These are phyloP conservation scores for Serilophus lunatus DNA, from an alignment of 2,113 vertebrate species.

Conservation along the genomic window DNA sequence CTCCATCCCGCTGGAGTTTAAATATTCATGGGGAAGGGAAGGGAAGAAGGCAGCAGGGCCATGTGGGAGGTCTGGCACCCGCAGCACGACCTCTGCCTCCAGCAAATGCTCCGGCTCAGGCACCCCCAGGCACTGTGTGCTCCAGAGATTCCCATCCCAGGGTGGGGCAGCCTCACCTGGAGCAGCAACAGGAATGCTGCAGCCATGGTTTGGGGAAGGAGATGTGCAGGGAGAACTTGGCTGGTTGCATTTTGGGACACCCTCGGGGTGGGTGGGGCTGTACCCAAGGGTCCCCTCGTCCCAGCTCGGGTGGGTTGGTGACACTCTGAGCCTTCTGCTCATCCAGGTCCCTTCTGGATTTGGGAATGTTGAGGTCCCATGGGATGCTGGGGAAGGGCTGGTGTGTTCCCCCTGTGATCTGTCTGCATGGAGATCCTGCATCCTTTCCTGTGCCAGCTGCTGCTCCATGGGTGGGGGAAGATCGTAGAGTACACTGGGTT, in stretches of 20 bases:
- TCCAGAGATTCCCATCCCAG: background rate
- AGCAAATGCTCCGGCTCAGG: accelerated
- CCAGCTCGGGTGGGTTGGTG: background rate
- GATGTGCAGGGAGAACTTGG: accelerated
- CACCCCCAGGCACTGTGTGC: accelerated
- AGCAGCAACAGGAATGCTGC: background rate
- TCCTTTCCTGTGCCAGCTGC: background rate
- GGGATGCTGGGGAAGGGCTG: background rate
- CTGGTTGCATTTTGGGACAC: background rate
- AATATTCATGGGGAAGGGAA: slow-evolving; percentile 47
- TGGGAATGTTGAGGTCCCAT: background rate
- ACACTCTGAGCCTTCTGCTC: background rate
- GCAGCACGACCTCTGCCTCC: background rate
- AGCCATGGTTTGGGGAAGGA: accelerated
- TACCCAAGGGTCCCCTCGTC: background rate
- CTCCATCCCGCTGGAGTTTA: background rate
- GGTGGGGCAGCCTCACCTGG: background rate
- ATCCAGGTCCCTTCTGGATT: background rate
- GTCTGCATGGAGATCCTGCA: accelerated
- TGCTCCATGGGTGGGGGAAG: accelerated
- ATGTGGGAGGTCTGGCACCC: background rate
- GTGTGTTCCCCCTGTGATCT: accelerated
- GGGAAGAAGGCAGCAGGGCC: background rate
- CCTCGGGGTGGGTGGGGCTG: background rate
- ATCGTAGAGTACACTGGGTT: accelerated